Base-by-base conservation (phyloP, 2,113 vertebrate species). In the Mesembrinibis cayennensis region DNA sequence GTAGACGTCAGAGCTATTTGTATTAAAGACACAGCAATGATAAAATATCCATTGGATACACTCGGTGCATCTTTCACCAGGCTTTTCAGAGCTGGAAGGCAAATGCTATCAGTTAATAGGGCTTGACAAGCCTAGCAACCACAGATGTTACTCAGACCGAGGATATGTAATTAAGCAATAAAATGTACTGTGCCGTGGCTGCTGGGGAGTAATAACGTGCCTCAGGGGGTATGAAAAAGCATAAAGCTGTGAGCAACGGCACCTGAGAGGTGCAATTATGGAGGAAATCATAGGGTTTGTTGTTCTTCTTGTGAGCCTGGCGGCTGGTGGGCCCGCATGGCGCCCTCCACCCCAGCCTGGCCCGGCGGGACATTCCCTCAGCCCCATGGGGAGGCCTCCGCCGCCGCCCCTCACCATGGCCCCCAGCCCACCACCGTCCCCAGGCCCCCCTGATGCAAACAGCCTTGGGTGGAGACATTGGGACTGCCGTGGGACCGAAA, bases 391-490 rank as follows among this genome's bases (percentile, higher is more conserved):
- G 34, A 34, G 4, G 1, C 2, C 13, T 10, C 30, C 1, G 1
- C 7, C 1, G 0, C 47, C 13, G 17, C 6, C 52, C 13, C 52
- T 40, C 4, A 0, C 34, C 47, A 15, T 3, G 25, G 5, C 11
- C 53, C 25, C 2, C 7, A 26, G 30, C 13, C 40, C 65, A 17
- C 9, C 7, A 0, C 40, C 0, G 0, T 3, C 3, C 34, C 16
- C 6, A 5, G n/a, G 14, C 3, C 38, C 8, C 16, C 9, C 17
- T 6, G 6, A 0, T 7, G 25, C 34, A 82, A 38, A 67, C 7
- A 3, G 36, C 34, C 34, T 63, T 0, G 1, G 19, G 6, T 8
- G 15, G 26, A 81, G 45, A 9, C 17, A 6, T 0, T 11, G 34
- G 32, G 53, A 26, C 36, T 65, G 23, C 17, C 2, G 1, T 6